Base-by-base conservation (phyloP, 2,888 invertebrate genomes). In the Leucania comma region DNA sequence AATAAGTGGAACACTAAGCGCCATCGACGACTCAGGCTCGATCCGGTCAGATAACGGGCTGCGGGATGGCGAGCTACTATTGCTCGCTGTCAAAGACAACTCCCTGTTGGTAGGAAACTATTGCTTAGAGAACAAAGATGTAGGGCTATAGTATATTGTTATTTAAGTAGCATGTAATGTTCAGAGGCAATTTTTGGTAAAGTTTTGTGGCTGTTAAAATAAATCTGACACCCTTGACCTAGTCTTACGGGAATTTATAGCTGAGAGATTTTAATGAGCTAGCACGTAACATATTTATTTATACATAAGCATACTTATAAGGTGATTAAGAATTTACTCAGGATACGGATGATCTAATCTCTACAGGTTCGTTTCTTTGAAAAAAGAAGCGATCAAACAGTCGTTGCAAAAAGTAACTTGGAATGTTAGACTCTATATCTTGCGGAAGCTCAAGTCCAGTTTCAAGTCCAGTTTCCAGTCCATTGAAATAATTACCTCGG, bases 401-500 rank as follows among this genome's bases (percentile, higher is more conserved):
- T 26, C 38, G 29, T 48, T 0, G 63, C 29, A 76, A 79, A 72
- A 78, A 62, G 10, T 20, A 9, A 17, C 38, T n/a, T 4, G 3
- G 51, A 46, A 56, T 56, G 22, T 32, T 6, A 24, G 35, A 35
- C 26, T 42, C 35, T 17, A 58, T 58, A 26, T 51, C 22, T 29
- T 10, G n/a, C 72, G 80, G 65, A 58, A 63, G 26, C 42, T 10
- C 5, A 56, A 14, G 42, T 20, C 3, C 46, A 24, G 38, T 48
- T 42, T 42, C n/a, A n/a, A n/a, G n/a, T n/a, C n/a, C n/a, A n/a
- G n/a, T n/a, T n/a, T n/a, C 48, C 48, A 81, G 65, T 75, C 57
- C 56, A 67, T 71, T 70, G 48, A 62, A 71, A 66, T 77, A 80
- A 80, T 81, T 80, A 77, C 61, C 68, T 67, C 20, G 10, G 38